A percentile compares a stretch with the other conserved stretches of the same genome.
Conservation (phyloP, 2,797 vertebrate species). For the Enteromius viviparus region DNA sequence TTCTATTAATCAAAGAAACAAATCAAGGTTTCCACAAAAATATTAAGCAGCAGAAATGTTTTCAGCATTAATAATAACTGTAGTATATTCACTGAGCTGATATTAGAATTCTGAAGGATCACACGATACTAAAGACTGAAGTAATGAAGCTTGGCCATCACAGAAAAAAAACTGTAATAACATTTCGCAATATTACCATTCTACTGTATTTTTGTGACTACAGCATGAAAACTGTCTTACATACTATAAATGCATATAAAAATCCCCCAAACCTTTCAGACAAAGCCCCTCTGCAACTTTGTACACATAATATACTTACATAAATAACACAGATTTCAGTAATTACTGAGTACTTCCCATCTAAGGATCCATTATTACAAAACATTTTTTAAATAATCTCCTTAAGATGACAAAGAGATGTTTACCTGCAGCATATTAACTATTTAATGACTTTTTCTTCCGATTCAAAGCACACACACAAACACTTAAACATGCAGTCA, state of each 20-base stretch:
- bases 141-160: no score
- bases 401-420: not conserved
- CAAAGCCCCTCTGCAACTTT: not conserved
- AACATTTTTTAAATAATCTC: not conserved
- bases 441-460: not conserved
- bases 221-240: not conserved
- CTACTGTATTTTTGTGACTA: not conserved
- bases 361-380: not conserved
- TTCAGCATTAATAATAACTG: not conserved
- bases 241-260: no score
- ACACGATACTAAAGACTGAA: no score
- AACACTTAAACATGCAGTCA: slow-evolving; percentile 2
- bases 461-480: not conserved
- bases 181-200: not conserved
- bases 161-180: no score
- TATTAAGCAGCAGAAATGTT: not conserved
- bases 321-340: not conserved
- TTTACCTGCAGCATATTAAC: not conserved
- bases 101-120: not conserved
- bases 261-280: not conserved
- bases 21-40: not conserved
- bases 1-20: not conserved
- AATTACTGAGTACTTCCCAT: not conserved
- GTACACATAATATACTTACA: not conserved
- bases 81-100: not conserved